Evolutionary conservation across 92 coral and sea anemone species (phyloP), one percentile per base, ranked within the genome.

Genomic region (Epizoanthus illoricatus): DNA sequence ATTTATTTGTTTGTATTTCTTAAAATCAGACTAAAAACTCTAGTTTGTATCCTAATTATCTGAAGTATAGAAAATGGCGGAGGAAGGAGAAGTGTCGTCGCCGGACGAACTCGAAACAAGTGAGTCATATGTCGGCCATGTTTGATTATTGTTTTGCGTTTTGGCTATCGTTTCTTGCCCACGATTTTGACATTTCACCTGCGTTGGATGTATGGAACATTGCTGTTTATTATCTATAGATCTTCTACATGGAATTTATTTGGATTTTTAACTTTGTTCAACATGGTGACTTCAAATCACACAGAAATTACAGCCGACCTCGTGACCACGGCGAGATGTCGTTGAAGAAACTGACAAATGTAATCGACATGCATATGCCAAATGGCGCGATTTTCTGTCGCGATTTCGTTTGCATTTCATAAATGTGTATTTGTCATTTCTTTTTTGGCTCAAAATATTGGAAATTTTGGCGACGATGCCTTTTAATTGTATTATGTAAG

Each of bases 11-110:
- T 7, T 20, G 54, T 7, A 45, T 62, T 78, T 43, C 39, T 47
- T 10, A 19, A 20, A 2, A 20, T 78, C 61, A 19, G 2, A 3
- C 64, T 12, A 43, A 42, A 40, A 19, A 76, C 0, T 41, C 9
- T 62, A 61, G 55, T 8, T 41, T 41, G 60, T 41, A 36, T n/a
- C 16, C 19, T 78, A 17, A 63, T 19, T 11, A 63, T 78, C 49
- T 16, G 40, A 42, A 47, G 52, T 59, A 56, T 80, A 80, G 24
- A 87, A 66, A 23, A 86, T 85, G 94, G 92, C 99, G 11, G 99
- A 96, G 71, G 99, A 96, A 91, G 99, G 99, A 56, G 99, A 96
- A 83, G 87, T 96, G 6, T 96, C 99, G 2, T 96, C 99, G 24
- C 98, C 98, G 41, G 99, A 96, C 63, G 99, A 96, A 82, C 75